Evolutionary conservation across 1,140 invertebrate species (phyloP), one percentile per base, ranked within the genome.

Genomic region (Drosophila leontia): DNA sequence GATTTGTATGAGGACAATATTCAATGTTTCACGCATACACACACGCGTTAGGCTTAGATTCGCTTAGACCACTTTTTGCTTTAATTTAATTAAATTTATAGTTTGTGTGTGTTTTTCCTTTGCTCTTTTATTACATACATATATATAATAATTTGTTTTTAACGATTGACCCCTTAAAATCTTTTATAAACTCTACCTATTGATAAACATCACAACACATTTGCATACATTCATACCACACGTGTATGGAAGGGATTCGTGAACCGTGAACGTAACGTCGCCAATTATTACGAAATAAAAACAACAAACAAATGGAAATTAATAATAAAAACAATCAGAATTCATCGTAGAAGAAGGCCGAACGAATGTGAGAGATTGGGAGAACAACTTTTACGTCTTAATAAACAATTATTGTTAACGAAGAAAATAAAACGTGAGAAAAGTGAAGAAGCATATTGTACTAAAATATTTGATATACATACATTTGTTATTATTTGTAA

Each of bases 401-500:
- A 79, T 67, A 83, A 86, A 88, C 84, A 85, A 90, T 85, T 88
- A 88, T 88, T 88, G 84, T 88, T 88, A 88, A 88, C 63, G 67
- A 88, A 81, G 78, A 75, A 63, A 88, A 74, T 72, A 74, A 78
- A 88, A 84, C 23, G 74, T 80, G 80, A 72, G 83, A 69, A 44
- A 64, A 37, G 51, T 51, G 48, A 55, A 62, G 70, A 90, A 88
- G 78, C 74, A 90, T 90, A 88, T 88, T 88, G 84, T 88, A 88
- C 84, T 88, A 87, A 88, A 87, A 90, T 84, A 88, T 88, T 88
- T 88, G 84, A 88, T 88, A 88, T 88, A 88, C 84, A 88, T 81
- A 88, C 80, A 88, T 88, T 88, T 88, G 84, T 88, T 88, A 88
- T 88, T 88, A 88, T 88, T 88, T 88, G 84, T 88, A 88, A 88